Base-by-base conservation (phyloP, 2,797 vertebrate genomes). In the Synaphobranchus kaupii region DNA sequence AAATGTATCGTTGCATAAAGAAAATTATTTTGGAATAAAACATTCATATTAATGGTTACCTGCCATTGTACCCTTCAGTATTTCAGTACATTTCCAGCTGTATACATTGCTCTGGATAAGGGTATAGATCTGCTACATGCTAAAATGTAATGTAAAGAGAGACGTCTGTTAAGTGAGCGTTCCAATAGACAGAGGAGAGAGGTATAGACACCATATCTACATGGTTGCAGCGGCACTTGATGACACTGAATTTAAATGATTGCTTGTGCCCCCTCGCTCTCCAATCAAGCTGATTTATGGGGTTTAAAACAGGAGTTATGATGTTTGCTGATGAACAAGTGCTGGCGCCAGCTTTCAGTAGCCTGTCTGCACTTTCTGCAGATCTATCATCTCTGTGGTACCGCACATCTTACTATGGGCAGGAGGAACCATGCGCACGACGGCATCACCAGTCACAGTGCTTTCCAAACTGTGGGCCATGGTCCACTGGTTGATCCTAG, bases 221-320 rank as follows among this genome's bases (percentile, higher is more conserved):
- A 39, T 39, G 39, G 39, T 39, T 39, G 39, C 39, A 39, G 39
- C 3, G 39, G 47, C 28, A 84, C 83, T 54, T 48, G 48, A 73
- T 63, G 86, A 84, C 86, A 84, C 34, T 22, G 34, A 22, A 39
- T 78, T 28, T 56, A 71, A n/a, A 28, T 10, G 25, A 25, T 71
- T 12, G 22, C n/a, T 71, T 8, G 28, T 63, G 60, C 58, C 31
- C 52, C 52, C 73, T 86, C 54, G n/a, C 58, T 58, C 48, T 48
- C 39, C 87, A 92, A 91, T 93, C 88, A 63, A 83, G 86, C 91
- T 94, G 94, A 94, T 94, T 94, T 93, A 94, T 92, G 89, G 89
- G 92, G 91, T 93, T 90, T 91, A 93, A 93, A 91, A 89, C 88
- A 88, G 89, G 90, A 93, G 92, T 93, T 92, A 91, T 93, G 92